Evolutionary conservation across 2,113 vertebrate genomes (phyloP), one percentile per base, ranked within the genome.

Genomic region (Bujurquina vittata): DNA sequence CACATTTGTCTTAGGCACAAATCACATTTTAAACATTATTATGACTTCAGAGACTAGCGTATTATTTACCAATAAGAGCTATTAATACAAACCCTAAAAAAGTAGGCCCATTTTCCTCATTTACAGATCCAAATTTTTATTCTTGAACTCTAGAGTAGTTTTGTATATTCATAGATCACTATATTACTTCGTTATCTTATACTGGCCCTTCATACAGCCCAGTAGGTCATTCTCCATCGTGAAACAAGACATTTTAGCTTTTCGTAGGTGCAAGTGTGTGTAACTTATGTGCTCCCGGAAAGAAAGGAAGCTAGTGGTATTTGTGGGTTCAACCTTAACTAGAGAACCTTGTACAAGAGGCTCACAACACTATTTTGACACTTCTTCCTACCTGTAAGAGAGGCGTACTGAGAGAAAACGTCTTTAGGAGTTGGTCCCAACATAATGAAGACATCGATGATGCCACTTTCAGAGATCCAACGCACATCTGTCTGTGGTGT

Each of bases 391-490:
- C 97, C 97, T 80, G 98, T 98, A 43, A 99, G 96, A n/a, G 96
- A 95, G 31, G 97, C 92, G 3, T 99, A 98, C 88, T 99, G 98
- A 73, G 89, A 85, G 54, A 97, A 97, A 57, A 98, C 87, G 0
- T 96, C 96, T 0, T 59, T 81, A 4, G 96, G 94, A 0, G 94
- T 91, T 1, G 98, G 97, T n/a, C 98, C 97, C 0, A 97, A 95
- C 89, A 99, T 93, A 22, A 99, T 84, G 79, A 99, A 98, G 7
- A 96, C 96, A 1, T 98, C 97, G 0, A 99, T 95, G 78, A 99
- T 95, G 26, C 98, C 98, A 0, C 96, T 99, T 91, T 99, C 98
- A 0, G 98, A 99, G 90, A 98, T 97, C 98, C 98, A 99, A 62
- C 95, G 97, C 3, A 99, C 96, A 2, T 98, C 97, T 0, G 97